phyloP scores from a whole-genome alignment of 2,888 invertebrate genomes.

The Cotesia congregata region DNA sequence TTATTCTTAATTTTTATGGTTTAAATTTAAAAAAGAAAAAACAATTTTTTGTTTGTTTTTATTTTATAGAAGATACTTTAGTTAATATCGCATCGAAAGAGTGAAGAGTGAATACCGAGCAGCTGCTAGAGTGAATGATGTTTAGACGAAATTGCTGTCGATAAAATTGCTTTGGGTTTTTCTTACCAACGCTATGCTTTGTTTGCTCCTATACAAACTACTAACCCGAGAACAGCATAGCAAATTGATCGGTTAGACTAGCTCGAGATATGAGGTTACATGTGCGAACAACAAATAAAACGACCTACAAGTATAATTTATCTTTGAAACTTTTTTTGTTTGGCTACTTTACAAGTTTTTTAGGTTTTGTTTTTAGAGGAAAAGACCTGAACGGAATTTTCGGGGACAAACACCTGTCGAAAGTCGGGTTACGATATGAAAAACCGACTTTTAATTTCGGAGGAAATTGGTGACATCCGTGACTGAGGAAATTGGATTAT shows the following conservation, averaged over 20 bases:
- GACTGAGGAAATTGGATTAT: too few species aligned
- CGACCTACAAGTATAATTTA: too few species aligned
- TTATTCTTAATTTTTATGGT: too few species aligned
- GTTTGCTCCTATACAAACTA: slow-evolving; percentile 1
- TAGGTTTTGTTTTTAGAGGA: background rate
- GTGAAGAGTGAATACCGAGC: slow-evolving; percentile 37
- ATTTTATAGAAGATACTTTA: background rate
- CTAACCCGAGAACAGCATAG: slow-evolving; percentile 19
- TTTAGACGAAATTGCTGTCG: slow-evolving; percentile 57
- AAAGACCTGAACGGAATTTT: background rate
- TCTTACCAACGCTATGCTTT: slow-evolving; percentile 17
- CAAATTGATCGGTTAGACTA: slow-evolving; percentile 37
- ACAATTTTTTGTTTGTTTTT: background rate
- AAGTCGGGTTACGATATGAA: too few species aligned
- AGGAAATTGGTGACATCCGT: too few species aligned
- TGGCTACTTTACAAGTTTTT: background rate
- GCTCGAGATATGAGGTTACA: background rate
- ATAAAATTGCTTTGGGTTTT: slow-evolving; percentile 51
- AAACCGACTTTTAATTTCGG: too few species aligned
- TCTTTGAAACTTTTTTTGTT: background rate
- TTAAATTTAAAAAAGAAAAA: background rate
- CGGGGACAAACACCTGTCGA: background rate
- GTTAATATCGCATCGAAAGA: slow-evolving; percentile 35
- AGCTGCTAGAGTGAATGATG: slow-evolving; percentile 52
- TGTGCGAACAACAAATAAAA: background rate